Conservation (phyloP, 2,888 invertebrate species). For the Diarsia dahlii region DNA sequence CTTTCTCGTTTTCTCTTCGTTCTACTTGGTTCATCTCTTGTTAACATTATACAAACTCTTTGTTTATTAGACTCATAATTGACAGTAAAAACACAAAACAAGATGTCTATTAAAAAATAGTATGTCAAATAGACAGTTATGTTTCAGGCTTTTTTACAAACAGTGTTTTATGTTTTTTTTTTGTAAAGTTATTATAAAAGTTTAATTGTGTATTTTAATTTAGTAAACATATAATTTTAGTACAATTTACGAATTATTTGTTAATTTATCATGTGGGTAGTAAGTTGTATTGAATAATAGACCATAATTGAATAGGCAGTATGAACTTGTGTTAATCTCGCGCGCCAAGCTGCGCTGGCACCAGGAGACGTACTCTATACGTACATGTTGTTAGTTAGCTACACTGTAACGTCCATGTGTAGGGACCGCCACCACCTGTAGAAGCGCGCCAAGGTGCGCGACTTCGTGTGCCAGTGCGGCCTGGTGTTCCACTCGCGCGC, state of each 20-base stretch:
- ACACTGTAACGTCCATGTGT: no score
- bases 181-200: background rate
- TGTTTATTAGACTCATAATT: no score
- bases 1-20: no score
- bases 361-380: no score
- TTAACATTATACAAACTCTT: no score
- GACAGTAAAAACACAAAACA: background rate
- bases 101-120: background rate
- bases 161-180: conserved; percentile 11
- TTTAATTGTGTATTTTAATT: conserved; percentile 11
- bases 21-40: background rate
- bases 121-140: conserved; percentile 10
- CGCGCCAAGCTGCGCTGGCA: no score
- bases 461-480: no score
- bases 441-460: no score
- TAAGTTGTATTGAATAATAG: background rate
- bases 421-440: no score
- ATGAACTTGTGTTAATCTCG: background rate
- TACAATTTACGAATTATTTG: conserved; percentile 4
- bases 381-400: no score
- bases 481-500: no score
- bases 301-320: background rate
- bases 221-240: conserved; percentile 11
- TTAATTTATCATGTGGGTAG: conserved; percentile 13
- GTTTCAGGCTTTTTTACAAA: conserved; percentile 16